Evolutionary conservation across 2,888 invertebrate genomes (phyloP), one percentile per base, ranked within the genome.

Genomic region (Dryobota labecula): DNA sequence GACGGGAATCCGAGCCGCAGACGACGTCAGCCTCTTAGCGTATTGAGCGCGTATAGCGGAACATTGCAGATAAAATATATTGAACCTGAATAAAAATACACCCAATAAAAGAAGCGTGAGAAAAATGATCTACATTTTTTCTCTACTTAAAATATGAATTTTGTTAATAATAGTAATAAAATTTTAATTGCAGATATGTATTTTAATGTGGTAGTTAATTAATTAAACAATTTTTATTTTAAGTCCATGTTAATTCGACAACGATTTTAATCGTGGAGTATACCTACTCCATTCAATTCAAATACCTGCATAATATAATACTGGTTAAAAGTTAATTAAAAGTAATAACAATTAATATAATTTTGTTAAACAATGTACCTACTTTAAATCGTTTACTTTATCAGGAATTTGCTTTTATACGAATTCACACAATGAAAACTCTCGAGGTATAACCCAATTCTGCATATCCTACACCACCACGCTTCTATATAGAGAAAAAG

Each of bases 1-100:
- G 94, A 92, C 90, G 90, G 90, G 91, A 92, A 89, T 90, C 92
- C 90, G 89, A 87, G 90, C 91, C 92, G 87, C 92, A 92, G 92
- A 91, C 90, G 85, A 90, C 72, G 88, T 83, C 89, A 86, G 86
- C 86, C 89, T 87, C 87, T 85, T 85, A 80, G 80, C 74, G 83
- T 86, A 91, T 86, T 86, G 85, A 84, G 65, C 83, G 84, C 67
- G 88, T 88, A 88, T 85, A 89, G 77, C 78, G 76, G 70, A 85
- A 87, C 66, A 77, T 84, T 78, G 66, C 87, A 90, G 86, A 85
- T 83, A 81, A 85, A 85, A 74, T 84, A 78, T 73, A 70, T 71
- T 65, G 43, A 54, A 72, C 30, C 56, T 20, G 38, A 80, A 77
- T 63, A 65, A 74, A 66, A 78, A 62, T 47, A 51, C 33, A 13